Conservation (phyloP, 2,888 invertebrate genomes). For the Drosophila bunnanda region DNA sequence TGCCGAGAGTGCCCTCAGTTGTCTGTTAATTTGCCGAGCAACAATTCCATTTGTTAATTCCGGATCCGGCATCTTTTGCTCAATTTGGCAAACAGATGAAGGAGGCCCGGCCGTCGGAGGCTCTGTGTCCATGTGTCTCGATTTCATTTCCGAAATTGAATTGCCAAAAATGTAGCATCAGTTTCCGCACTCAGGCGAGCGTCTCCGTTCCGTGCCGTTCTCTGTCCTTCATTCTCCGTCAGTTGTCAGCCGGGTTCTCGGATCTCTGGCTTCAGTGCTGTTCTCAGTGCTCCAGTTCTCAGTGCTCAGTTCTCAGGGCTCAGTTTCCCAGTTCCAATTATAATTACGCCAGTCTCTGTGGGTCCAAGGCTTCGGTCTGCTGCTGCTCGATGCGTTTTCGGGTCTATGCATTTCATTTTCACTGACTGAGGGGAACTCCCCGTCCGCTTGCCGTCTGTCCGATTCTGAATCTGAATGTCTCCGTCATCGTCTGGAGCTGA, state of each 20-base stretch:
- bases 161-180: conserved; percentile 49
- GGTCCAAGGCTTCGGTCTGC: conserved; percentile 27
- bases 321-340: conserved; percentile 52
- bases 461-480: conserved; percentile 35
- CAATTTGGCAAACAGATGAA: conserved; percentile 49
- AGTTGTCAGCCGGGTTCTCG: conserved; percentile 13
- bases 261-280: conserved; percentile 3
- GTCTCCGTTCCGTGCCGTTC: conserved; percentile 1
- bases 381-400: conserved; percentile 49
- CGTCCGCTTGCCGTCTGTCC: conserved; percentile 1
- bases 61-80: conserved; percentile 53
- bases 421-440: conserved; percentile 37
- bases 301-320: conserved; percentile 10
- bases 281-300: conserved; percentile 6
- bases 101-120: background rate
- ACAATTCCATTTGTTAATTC: conserved; percentile 60
- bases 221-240: conserved; percentile 12
- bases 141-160: conserved; percentile 54
- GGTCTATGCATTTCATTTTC: conserved; percentile 65
- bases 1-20: conserved; percentile 35
- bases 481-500: conserved; percentile 40
- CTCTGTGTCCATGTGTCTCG: conserved; percentile 18
- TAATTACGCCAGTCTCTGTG: conserved; percentile 52
- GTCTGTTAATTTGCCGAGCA: conserved; percentile 70
- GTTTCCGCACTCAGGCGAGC: conserved; percentile 16